Base-by-base conservation (phyloP, 2,888 invertebrate species). In the Synergus gifuensis region DNA sequence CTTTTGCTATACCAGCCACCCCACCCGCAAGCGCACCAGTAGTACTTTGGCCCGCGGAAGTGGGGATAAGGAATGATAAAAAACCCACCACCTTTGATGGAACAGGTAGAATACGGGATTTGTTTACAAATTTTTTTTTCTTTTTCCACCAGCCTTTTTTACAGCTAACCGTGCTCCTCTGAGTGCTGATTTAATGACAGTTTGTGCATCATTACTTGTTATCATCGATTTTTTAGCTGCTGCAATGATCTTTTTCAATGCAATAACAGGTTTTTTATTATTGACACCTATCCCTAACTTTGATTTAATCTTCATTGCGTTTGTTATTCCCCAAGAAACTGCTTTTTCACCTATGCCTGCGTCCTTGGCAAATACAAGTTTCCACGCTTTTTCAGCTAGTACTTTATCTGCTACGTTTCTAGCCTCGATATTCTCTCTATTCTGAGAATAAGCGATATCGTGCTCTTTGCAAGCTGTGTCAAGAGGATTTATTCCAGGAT, bases 1-100 rank as follows among this genome's bases (percentile, higher is more conserved):
- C 87, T 78, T 89, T 91, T 5, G 87, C 87, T 46, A 92, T 87
- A 77, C 88, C 88, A n/a, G 90, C 87, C 54, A 88, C 89, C 42
- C 91, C 90, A 49, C 91, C 91, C n/a, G 88, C 86, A 81, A 91
- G 83, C 60, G 88, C 85, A 2, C 91, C 92, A 9, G 85, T 69
- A 11, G 83, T 83, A 78, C 84, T 85, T 1, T 89, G 78, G 9
- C 86, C 88, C 1, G 87, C 85, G 62, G 88, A 85, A 9, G 87
- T 22, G 3, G 86, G 86, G 22, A 88, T 81, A n/a, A 88, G 83
- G 60, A 85, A 85, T 4, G 84, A 87, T 79, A 89, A 67, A 66
- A 88, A 42, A 3, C 87, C 87, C 5, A 86, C 86, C 16, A 54
- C 22, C 76, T 79, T 80, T 49, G 67, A 36, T 16, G 79, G 76